Conservation (phyloP, 2,797 vertebrate genomes). For the Phalanger gymnotis region DNA sequence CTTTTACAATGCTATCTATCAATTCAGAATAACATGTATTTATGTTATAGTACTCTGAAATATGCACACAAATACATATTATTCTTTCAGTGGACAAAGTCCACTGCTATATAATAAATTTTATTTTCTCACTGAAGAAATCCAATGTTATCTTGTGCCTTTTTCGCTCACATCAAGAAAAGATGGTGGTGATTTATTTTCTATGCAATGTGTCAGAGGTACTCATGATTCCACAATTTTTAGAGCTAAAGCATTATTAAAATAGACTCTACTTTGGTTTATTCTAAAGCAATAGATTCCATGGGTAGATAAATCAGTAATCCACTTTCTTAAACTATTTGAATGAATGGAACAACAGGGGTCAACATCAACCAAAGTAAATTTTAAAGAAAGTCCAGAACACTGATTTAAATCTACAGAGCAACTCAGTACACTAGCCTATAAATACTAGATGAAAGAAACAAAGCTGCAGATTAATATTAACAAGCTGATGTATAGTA, state of each 20-base stretch:
- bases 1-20: constrained; percentile 17
- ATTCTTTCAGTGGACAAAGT: neutral
- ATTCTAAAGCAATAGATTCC: constrained; percentile 23
- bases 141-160: neutral
- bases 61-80: too few relatives aligned
- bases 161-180: neutral
- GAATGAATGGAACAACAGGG: constrained; percentile 19
- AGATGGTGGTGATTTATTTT: constrained; percentile 6
- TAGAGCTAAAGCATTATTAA: constrained; percentile 17
- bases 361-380: neutral
- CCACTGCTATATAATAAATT: neutral
- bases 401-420: constrained; percentile 21
- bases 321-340: constrained; percentile 35
- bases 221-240: constrained; percentile 10
- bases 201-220: constrained; percentile 17
- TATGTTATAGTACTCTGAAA: neutral
- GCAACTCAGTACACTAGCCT: neutral
- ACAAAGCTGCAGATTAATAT: constrained; percentile 8
- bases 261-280: constrained; percentile 30
- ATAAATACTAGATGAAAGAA: neutral
- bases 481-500: constrained; percentile 19
- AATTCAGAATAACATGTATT: neutral
- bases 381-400: constrained; percentile 16
- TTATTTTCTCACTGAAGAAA: neutral
- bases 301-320: constrained; percentile 8